phyloP scores from a whole-genome alignment of 2,888 invertebrate species.

The Xestia c-nigrum region DNA sequence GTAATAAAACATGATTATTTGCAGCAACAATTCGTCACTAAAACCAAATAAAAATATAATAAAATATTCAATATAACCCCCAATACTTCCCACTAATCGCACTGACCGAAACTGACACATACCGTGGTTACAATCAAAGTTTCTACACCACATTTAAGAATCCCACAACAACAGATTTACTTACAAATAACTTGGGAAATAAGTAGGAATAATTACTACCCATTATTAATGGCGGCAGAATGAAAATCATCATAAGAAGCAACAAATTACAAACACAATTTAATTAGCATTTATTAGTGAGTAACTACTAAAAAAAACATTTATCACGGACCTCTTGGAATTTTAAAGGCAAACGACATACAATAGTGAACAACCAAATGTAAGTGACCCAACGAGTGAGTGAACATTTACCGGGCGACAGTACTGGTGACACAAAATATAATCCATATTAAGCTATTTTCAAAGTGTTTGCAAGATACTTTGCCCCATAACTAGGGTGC shows the following conservation, averaged over 20 bases:
- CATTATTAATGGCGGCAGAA: background rate
- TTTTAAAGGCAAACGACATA: background rate
- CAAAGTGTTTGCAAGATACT: conserved; percentile 27
- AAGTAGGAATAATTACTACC: conserved; percentile 13
- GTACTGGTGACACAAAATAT: conserved; percentile 35
- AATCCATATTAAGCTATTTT: conserved; percentile 30
- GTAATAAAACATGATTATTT: conserved; percentile 4
- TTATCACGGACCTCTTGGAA: conserved; percentile 1
- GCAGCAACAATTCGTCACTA: background rate
- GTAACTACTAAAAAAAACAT: background rate
- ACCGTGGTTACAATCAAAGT: background rate
- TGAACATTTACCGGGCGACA: conserved; percentile 42
- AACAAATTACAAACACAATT: background rate
- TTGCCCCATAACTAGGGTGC: conserved; percentile 25
- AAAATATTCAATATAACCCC: background rate
- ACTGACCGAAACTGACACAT: background rate
- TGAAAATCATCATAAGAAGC: background rate
- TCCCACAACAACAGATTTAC: background rate
- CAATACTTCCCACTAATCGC: background rate
- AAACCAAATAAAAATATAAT: too few species aligned
- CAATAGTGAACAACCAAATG: conserved; percentile 43
- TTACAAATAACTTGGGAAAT: background rate
- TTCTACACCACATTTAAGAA: background rate
- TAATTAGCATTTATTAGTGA: background rate
- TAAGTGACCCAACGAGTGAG: conserved; percentile 25